Evolutionary conservation across 92 coral and sea anemone genomes (phyloP).

Genomic region (Scolanthus callimorphus): DNA sequence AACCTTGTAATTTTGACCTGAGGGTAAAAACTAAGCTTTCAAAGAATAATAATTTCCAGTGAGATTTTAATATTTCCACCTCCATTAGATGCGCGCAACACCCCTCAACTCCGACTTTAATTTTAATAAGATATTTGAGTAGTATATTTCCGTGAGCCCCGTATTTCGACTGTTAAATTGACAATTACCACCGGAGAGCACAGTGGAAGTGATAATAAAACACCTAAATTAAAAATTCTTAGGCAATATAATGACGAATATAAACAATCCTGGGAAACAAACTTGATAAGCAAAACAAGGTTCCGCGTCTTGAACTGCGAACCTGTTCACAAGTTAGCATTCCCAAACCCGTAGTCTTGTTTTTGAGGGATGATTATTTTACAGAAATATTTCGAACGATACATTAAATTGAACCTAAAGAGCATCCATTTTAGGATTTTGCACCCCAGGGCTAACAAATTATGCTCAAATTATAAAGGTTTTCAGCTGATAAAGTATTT

Average conservation of each 20-base stretch:
- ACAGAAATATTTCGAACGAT: no score
- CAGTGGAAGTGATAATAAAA: conserved; percentile 1
- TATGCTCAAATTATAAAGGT: conserved; percentile 29
- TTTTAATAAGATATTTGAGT: background rate
- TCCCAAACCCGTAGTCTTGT: no score
- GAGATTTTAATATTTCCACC: no score
- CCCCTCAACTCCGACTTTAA: background rate
- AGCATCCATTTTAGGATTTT: background rate
- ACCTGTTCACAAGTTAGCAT: no score
- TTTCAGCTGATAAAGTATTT: conserved; percentile 25
- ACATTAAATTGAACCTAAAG: no score
- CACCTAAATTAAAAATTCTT: conserved; percentile 12
- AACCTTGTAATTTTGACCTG: background rate
- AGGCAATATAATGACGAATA: conserved; percentile 9
- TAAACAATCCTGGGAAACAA: conserved; percentile 6
- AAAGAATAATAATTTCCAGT: no score
- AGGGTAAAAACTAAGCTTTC: background rate
- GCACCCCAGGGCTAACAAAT: conserved; percentile 14
- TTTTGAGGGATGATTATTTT: background rate
- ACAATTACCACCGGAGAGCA: background rate
- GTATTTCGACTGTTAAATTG: background rate
- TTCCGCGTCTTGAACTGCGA: no score
- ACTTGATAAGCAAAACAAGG: background rate
- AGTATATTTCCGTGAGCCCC: background rate
- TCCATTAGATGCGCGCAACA: background rate